Evolutionary conservation across 92 coral and sea anemone genomes (phyloP).

Genomic region (Phenganax marumi): DNA sequence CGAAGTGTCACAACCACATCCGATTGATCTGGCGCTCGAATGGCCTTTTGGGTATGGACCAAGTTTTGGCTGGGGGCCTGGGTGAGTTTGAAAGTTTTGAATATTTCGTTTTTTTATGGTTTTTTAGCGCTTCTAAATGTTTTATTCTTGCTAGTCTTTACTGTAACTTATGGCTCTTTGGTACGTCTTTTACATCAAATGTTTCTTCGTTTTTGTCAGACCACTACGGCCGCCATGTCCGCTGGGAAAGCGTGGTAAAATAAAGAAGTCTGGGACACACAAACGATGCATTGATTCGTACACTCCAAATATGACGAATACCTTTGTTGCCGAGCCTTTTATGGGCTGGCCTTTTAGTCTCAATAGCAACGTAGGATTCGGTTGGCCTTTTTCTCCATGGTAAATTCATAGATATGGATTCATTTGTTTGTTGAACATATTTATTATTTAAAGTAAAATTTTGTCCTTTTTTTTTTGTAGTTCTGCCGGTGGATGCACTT

Average conservation of each 20-base stretch:
- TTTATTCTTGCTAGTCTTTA: not conserved
- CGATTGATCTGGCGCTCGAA: slow-evolving; percentile 26
- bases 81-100: slow-evolving; percentile 3
- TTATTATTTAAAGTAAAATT: not conserved
- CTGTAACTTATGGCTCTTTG: not conserved
- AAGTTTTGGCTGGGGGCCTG: slow-evolving; percentile 38
- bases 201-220: not conserved
- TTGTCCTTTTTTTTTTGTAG: slow-evolving; percentile 4
- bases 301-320: slow-evolving; percentile 34
- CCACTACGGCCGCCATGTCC: slow-evolving; percentile 26
- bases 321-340: slow-evolving; percentile 42
- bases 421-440: not conserved
- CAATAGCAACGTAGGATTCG: slow-evolving; percentile 40
- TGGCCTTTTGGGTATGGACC: slow-evolving; percentile 48
- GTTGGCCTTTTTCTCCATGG: slow-evolving; percentile 44
- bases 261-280: slow-evolving; percentile 37
- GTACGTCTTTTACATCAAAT: not conserved
- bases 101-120: not conserved
- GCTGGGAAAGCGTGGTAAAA: slow-evolving; percentile 30
- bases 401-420: not conserved
- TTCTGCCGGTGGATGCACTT: slow-evolving; percentile 21
- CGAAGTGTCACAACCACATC: slow-evolving; percentile 36
- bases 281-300: slow-evolving; percentile 35
- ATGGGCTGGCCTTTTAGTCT: slow-evolving; percentile 52
- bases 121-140: not conserved